phyloP scores from a whole-genome alignment of 1,140 invertebrate genomes.

The Probaryconus sp. region DNA sequence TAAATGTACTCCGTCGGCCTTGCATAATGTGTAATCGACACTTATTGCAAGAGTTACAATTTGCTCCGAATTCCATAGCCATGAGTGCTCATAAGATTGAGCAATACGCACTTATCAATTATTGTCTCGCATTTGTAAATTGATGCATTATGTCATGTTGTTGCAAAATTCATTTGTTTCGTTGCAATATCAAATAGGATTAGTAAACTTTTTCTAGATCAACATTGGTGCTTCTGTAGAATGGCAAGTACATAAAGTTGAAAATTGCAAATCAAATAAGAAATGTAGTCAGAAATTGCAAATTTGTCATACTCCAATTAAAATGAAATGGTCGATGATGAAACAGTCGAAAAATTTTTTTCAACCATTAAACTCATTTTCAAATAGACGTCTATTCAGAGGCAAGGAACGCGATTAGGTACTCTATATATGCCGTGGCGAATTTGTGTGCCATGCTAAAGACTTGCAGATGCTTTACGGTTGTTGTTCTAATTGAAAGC shows the following conservation, averaged over 20 bases:
- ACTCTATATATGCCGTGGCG: conserved; percentile 4
- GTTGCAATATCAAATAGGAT: too few relatives aligned
- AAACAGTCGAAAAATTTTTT: too few relatives aligned
- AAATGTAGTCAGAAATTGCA: too few relatives aligned
- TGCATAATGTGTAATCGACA: conserved; percentile 58
- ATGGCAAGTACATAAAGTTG: background rate
- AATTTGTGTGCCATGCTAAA: conserved; percentile 55
- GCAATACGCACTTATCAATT: conserved; percentile 51
- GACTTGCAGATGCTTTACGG: conserved; percentile 54
- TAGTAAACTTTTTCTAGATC: too few relatives aligned
- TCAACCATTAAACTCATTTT: conserved; percentile 18
- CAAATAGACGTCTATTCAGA: conserved; percentile 28
- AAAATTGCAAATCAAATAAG: background rate
- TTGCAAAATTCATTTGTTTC: too few relatives aligned
- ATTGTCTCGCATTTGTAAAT: conserved; percentile 43
- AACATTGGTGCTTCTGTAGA: background rate
- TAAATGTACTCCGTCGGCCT: conserved; percentile 41
- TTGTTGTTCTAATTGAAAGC: conserved; percentile 60
- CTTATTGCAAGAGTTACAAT: conserved; percentile 53
- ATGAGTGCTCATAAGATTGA: conserved; percentile 59
- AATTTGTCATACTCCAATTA: too few relatives aligned
- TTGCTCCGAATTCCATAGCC: conserved; percentile 65
- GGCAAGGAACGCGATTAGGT: background rate
- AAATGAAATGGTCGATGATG: too few relatives aligned
- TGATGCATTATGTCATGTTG: conserved; percentile 34